These are phyloP conservation scores for Thalpophila matura DNA, from an alignment of 2,888 invertebrate species.

Conservation along the genomic window DNA sequence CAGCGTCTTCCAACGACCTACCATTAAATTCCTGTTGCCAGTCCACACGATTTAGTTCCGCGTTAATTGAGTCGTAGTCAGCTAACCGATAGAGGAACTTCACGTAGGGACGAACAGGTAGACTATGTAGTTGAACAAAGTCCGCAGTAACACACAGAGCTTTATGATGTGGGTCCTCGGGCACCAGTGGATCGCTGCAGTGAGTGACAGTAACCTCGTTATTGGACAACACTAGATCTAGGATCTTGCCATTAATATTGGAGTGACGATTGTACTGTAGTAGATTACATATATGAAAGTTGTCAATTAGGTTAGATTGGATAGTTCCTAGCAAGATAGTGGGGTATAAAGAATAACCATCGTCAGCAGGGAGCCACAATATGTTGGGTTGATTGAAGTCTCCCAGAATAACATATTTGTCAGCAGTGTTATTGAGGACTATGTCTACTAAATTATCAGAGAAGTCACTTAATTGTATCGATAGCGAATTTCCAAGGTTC, in stretches of 20 bases:
- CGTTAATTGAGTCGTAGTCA: slow-evolving; percentile 2
- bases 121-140: slow-evolving; percentile 6
- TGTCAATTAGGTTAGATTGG: slow-evolving; percentile 1
- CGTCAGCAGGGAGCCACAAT: neutral
- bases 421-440: neutral
- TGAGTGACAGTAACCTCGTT: neutral
- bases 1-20: slow-evolving; percentile 8
- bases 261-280: slow-evolving; percentile 10
- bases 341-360: neutral
- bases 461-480: slow-evolving; percentile 4
- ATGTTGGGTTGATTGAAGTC: no score
- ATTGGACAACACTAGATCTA: slow-evolving; percentile 16
- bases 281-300: slow-evolving; percentile 6
- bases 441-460: neutral
- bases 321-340: neutral
- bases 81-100: slow-evolving; percentile 4
- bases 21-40: slow-evolving; percentile 1
- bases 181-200: slow-evolving; percentile 1
- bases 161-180: slow-evolving; percentile 1
- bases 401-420: slow-evolving; percentile 12
- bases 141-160: slow-evolving; percentile 4
- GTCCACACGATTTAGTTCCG: neutral
- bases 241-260: slow-evolving; percentile 1
- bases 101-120: neutral
- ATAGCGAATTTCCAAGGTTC: slow-evolving; percentile 1